phyloP scores from a whole-genome alignment of 2,888 invertebrate genomes.

The Rhopalosiphum nymphaeae region DNA sequence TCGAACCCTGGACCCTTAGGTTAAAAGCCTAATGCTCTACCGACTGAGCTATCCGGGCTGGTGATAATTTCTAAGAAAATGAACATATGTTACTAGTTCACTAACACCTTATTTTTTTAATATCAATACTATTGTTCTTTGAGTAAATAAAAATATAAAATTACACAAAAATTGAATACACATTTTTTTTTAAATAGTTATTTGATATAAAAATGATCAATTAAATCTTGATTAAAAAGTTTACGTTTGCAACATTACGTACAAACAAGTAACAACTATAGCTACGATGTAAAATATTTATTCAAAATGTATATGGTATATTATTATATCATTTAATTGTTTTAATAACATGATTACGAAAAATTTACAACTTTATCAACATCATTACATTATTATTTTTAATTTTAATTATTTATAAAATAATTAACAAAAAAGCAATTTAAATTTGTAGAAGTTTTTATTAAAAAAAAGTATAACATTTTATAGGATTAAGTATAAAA shows the following conservation, averaged over 20 bases:
- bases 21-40: slow-evolving; percentile 70
- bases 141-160: not conserved
- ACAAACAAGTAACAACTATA: not conserved
- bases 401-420: too few relatives aligned
- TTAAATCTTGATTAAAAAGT: not conserved
- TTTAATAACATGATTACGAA: too few relatives aligned
- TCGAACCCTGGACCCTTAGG: slow-evolving; percentile 69
- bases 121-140: not conserved
- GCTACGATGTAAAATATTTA: not conserved
- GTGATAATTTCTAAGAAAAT: not conserved
- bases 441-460: too few relatives aligned
- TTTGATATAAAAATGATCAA: not conserved
- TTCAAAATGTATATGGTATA: not conserved
- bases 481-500: not conserved
- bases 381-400: too few relatives aligned
- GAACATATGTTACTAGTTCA: not conserved
- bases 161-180: not conserved
- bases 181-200: not conserved
- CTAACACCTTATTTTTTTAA: not conserved
- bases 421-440: too few relatives aligned
- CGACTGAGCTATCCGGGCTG: slow-evolving; percentile 69
- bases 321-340: too few relatives aligned
- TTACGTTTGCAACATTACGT: not conserved
- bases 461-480: not conserved
- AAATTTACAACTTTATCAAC: too few relatives aligned